Base-by-base conservation (phyloP, 2,888 invertebrate species). In the Caenorhabditis sinica region DNA sequence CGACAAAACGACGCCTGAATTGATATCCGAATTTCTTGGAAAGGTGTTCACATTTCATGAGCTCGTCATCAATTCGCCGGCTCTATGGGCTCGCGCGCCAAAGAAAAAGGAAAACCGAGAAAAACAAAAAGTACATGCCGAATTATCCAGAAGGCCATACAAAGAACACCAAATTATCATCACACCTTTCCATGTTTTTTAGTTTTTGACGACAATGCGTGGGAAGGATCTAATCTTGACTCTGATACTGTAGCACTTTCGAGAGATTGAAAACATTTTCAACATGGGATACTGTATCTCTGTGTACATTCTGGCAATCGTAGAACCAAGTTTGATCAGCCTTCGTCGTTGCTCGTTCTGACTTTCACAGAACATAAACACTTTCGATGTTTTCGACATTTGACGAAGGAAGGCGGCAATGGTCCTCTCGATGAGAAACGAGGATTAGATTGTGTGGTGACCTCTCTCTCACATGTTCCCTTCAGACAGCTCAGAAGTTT, bases 91-190 rank as follows among this genome's bases (percentile, higher is more conserved):
- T 60, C 33, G 51, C 23, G 72, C 66, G 49, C 28, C 28, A 33
- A 72, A 33, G 53, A 73, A 45, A 33, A 66, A 25, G 43, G 71
- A 53, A 79, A 79, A 65, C 40, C 56, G 79, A 65, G 72, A 72
- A 80, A 80, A 80, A 80, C 80, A 80, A 80, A 80, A 80, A 80
- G 80, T 63, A 60, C 80, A 80, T 58, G 40, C 30, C 72, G 66
- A 80, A 80, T 80, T 80, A 80, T 80, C 80, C 80, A 80, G 80
- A 80, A 80, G 80, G 80, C 66, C 66, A 80, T 72, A 72, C 72
- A 72, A 25, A 80, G 72, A 80, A 80, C 66, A 79, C 72, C 68
- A 73, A 80, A 80, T 80, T 72, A 72, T 80, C 66, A 66, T 72
- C 66, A 56, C 79, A 65, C 53, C 45, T 60, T 49, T 63, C 63